A percentile compares a stretch with the other conserved stretches of the same genome.
Conservation (phyloP, 2,888 invertebrate species). For the Seira sanloemensis region DNA sequence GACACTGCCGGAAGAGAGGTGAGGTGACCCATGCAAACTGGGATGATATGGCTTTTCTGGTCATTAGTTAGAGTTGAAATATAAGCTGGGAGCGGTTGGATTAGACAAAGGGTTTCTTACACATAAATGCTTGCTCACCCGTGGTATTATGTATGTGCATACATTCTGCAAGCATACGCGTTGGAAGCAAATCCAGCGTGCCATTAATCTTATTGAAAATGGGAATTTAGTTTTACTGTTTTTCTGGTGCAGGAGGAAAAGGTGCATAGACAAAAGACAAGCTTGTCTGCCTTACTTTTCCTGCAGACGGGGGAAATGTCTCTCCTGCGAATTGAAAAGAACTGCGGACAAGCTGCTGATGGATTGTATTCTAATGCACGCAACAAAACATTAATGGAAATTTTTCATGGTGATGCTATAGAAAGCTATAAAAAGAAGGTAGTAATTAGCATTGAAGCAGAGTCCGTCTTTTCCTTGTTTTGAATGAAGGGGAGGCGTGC, state of each 20-base stretch:
- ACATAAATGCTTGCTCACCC: too few species aligned
- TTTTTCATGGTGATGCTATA: slow-evolving; percentile 32
- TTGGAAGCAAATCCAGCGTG: neutral
- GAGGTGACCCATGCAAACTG: slow-evolving; percentile 16
- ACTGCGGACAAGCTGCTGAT: slow-evolving; percentile 22
- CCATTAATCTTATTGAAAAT: neutral
- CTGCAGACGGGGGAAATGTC: neutral
- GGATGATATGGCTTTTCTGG: too few species aligned
- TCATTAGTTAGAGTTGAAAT: neutral
- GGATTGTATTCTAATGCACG: slow-evolving; percentile 16
- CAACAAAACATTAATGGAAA: slow-evolving; percentile 28
- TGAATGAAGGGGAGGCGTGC: neutral
- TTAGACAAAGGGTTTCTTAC: too few species aligned
- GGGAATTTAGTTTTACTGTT: neutral
- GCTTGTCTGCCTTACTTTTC: neutral
- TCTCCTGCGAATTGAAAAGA: neutral
- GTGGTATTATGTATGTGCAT: too few species aligned
- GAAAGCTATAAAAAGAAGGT: neutral
- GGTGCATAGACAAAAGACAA: neutral
- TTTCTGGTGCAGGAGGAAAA: neutral
- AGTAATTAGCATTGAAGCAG: slow-evolving; percentile 26
- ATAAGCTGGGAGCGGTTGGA: too few species aligned
- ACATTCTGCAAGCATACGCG: too few species aligned
- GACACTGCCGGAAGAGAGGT: neutral
- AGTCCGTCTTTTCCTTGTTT: neutral